Percentiles rank a stretch among this genome's conserved stretches.
Conservation (phyloP, 2,113 vertebrate species). For the Brachypteracias leptosomus region DNA sequence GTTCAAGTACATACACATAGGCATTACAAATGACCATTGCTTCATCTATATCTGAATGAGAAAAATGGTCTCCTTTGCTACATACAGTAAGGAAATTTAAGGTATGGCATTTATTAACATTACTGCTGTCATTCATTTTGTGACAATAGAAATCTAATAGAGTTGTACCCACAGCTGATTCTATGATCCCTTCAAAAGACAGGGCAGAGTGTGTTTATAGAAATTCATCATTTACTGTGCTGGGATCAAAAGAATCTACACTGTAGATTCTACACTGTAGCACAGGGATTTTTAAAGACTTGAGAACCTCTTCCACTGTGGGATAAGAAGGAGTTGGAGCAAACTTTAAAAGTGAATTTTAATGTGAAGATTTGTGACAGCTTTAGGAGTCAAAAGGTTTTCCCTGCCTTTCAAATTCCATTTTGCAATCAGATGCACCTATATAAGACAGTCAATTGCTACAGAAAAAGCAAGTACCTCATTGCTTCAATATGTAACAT, state of each 20-base stretch:
- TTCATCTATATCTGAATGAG: not conserved
- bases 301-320: not conserved
- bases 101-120: not conserved
- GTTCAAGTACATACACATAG: not conserved
- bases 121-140: slow-evolving; percentile 2
- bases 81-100: slow-evolving; percentile 33
- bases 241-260: not conserved
- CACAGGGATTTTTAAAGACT: not conserved
- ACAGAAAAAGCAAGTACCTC: not conserved
- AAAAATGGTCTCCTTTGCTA: not conserved
- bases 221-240: not conserved
- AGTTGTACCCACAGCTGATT: not conserved
- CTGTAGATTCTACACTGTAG: not conserved
- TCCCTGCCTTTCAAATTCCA: not conserved
- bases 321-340: not conserved
- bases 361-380: not conserved
- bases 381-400: not conserved
- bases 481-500: not conserved
- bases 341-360: not conserved
- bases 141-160: slow-evolving; percentile 5
- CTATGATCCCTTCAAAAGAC: not conserved
- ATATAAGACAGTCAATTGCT: not conserved
- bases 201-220: not conserved
- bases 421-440: not conserved
- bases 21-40: not conserved